A percentile compares a stretch with the other conserved stretches of the same genome.
These are phyloP conservation scores for Euplagia quadripunctaria DNA, from an alignment of 2,888 invertebrate genomes.

Conservation along the genomic window DNA sequence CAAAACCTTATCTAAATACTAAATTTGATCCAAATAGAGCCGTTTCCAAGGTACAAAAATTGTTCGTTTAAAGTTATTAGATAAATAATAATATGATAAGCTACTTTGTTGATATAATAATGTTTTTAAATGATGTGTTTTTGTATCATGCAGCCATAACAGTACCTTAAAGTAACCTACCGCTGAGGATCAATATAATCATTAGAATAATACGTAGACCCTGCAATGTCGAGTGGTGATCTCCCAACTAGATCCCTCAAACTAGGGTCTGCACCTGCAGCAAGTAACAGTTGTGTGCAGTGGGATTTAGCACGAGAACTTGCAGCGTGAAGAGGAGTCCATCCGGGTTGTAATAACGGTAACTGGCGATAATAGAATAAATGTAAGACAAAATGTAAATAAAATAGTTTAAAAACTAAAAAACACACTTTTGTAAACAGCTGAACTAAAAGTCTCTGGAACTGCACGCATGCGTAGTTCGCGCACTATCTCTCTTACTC, in stretches of 20 bases:
- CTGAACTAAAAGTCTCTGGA: too few species aligned
- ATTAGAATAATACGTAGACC: constrained; percentile 44
- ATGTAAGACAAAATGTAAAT: neutral
- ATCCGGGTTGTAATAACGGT: constrained; percentile 26
- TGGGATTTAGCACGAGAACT: constrained; percentile 23
- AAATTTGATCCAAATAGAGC: too few species aligned
- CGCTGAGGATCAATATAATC: constrained; percentile 30
- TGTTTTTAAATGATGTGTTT: too few species aligned
- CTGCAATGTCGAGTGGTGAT: constrained; percentile 54
- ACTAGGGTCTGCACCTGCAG: constrained; percentile 43
- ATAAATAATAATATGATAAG: too few species aligned
- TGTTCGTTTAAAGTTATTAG: too few species aligned
- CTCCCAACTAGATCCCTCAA: constrained; percentile 39
- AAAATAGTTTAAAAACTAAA: neutral
- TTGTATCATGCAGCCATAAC: neutral
- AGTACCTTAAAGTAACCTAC: constrained; percentile 30
- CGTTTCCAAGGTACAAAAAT: too few species aligned
- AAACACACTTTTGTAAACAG: too few species aligned
- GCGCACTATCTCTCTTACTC: too few species aligned
- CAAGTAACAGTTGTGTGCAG: constrained; percentile 21
- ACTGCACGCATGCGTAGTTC: too few species aligned
- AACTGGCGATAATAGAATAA: constrained; percentile 12
- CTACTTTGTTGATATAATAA: neutral
- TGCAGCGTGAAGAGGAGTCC: constrained; percentile 35
- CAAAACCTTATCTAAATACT: too few species aligned